Evolutionary conservation across 1,140 invertebrate genomes (phyloP).

Genomic region (Venustaconcha ellipsiformis): DNA sequence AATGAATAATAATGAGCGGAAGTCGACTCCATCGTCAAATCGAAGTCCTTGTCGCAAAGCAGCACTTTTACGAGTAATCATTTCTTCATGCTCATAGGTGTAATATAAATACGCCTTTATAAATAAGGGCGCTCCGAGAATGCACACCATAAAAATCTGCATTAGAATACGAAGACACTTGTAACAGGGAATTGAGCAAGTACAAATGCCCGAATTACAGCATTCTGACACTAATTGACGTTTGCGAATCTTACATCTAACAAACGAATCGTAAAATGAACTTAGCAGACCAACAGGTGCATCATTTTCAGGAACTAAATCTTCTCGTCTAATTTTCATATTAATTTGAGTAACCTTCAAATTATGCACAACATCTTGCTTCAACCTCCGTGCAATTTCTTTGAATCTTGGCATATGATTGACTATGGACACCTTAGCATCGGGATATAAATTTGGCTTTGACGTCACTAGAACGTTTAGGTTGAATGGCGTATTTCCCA

Average conservation of each 20-base stretch:
- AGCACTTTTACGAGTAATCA: constrained; percentile 5
- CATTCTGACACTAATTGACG: constrained; percentile 1
- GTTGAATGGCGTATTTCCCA: background rate
- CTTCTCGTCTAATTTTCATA: constrained; percentile 1
- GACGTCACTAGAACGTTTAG: background rate
- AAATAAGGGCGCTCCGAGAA: constrained; percentile 4
- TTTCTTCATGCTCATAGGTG: constrained; percentile 14
- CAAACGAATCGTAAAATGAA: constrained; percentile 15
- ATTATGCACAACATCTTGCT: constrained; percentile 3
- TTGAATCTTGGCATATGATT: constrained; percentile 16
- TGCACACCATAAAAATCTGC: background rate
- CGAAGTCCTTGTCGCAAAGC: constrained; percentile 4
- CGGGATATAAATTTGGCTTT: constrained; percentile 1
- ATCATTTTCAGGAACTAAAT: constrained; percentile 11
- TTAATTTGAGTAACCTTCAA: constrained; percentile 1
- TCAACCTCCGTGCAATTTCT: constrained; percentile 1
- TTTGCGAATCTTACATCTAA: constrained; percentile 22
- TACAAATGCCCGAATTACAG: constrained; percentile 8
- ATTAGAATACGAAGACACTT: constrained; percentile 6
- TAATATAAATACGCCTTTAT: constrained; percentile 13
- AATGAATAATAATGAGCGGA: constrained; percentile 8
- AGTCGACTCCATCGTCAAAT: constrained; percentile 10
- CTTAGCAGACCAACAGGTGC: constrained; percentile 16
- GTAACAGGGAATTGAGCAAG: constrained; percentile 1
- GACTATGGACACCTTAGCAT: constrained; percentile 5